These are phyloP conservation scores for Corythornis leucogaster DNA, from an alignment of 2,797 vertebrate genomes.

Conservation along the genomic window DNA sequence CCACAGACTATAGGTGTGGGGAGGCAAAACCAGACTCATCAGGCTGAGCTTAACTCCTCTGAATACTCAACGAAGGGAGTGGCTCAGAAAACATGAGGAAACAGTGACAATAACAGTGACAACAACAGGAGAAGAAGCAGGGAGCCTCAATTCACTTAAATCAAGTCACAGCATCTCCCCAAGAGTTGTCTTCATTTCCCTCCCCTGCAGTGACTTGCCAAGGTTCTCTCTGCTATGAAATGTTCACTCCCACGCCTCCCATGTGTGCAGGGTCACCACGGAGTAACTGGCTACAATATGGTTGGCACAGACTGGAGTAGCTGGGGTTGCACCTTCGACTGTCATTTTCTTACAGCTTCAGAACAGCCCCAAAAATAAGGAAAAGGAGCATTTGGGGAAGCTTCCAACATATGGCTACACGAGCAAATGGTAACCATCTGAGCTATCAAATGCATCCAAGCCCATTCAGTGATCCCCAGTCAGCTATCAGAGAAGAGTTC, in stretches of 20 bases:
- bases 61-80: neutral
- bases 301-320: neutral
- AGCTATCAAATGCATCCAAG: neutral
- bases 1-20: fast-evolving
- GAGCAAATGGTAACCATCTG: constrained; percentile 36
- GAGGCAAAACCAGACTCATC: neutral
- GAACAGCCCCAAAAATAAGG: neutral
- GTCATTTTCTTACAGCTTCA: neutral
- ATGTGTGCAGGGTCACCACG: neutral
- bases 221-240: neutral
- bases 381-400: constrained; percentile 24
- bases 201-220: neutral
- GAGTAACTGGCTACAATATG: neutral
- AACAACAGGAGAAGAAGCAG: neutral
- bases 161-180: neutral
- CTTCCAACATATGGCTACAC: constrained; percentile 17
- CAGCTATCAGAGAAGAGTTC: neutral
- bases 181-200: neutral
- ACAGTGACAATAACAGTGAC: neutral
- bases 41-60: neutral
- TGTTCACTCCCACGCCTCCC: neutral
- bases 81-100: neutral
- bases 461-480: neutral
- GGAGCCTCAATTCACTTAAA: neutral
- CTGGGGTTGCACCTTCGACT: neutral